Evolutionary conservation across 2,797 vertebrate genomes (phyloP).

Genomic region (Labeo calbasu): DNA sequence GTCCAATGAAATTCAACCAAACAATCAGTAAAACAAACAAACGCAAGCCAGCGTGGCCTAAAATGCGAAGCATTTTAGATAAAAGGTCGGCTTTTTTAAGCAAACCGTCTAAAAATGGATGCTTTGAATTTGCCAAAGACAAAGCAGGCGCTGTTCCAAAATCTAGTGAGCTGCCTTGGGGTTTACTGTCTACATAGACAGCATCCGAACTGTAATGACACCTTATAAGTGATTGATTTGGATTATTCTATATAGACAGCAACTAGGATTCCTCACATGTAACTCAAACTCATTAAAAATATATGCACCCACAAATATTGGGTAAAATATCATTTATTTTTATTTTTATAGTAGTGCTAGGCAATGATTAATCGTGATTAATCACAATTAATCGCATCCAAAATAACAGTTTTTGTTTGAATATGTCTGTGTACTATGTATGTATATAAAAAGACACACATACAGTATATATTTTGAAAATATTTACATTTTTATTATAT

Average conservation of each 20-base stretch:
- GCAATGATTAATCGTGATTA: too few species aligned
- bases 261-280: background rate
- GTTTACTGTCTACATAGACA: background rate
- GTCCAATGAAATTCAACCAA: background rate
- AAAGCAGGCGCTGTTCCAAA: constrained; percentile 14
- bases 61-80: constrained; percentile 18
- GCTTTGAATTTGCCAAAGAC: constrained; percentile 38
- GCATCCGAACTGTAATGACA: background rate
- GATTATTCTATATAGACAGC: background rate
- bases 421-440: too few species aligned
- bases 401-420: too few species aligned
- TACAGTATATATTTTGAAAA: too few species aligned
- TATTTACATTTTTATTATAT: too few species aligned
- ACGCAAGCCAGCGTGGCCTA: background rate
- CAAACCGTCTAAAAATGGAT: constrained; percentile 22
- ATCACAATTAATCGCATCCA: too few species aligned
- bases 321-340: background rate
- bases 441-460: too few species aligned
- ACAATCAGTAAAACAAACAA: constrained; percentile 32
- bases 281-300: background rate
- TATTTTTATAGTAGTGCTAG: too few species aligned
- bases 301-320: background rate
- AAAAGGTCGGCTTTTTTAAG: constrained; percentile 32
- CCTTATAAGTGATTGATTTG: background rate
- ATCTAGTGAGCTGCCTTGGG: background rate